A percentile compares a stretch with the other conserved stretches of the same genome.
These are phyloP conservation scores for Etia nguti DNA, from an alignment of 2,113 vertebrate species.

Conservation along the genomic window DNA sequence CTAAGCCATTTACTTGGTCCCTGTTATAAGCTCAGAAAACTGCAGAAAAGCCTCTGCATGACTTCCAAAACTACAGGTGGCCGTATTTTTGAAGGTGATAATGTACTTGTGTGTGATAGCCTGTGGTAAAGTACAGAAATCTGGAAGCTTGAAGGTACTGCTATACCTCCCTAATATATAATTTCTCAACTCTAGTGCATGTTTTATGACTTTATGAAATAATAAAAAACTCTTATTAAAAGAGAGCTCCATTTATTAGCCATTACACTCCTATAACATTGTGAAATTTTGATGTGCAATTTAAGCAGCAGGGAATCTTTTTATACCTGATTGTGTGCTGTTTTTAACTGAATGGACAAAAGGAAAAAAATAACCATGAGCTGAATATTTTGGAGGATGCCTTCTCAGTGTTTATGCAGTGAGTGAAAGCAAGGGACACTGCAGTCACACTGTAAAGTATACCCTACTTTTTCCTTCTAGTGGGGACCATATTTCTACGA, in stretches of 20 bases:
- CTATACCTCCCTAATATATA: background rate
- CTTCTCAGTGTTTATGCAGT: background rate
- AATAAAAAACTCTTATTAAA: background rate
- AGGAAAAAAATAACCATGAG: background rate
- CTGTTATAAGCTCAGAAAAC: background rate
- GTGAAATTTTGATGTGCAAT: background rate
- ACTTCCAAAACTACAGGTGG: background rate
- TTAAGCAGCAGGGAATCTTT: background rate
- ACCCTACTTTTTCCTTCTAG: background rate
- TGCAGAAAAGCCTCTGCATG: background rate
- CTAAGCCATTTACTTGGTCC: background rate
- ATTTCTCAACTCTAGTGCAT: background rate
- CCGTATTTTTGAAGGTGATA: background rate
- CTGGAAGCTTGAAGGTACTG: background rate
- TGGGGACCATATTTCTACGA: background rate
- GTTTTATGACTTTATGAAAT: conserved; percentile 11
- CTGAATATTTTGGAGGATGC: background rate
- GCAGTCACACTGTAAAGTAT: background rate
- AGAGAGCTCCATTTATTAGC: background rate
- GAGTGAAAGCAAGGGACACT: background rate
- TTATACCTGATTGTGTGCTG: background rate
- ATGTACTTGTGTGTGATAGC: background rate
- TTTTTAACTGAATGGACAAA: background rate
- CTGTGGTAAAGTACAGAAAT: background rate
- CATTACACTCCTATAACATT: background rate